These are phyloP conservation scores for Poecilia gillii DNA, from an alignment of 2,797 vertebrate genomes.

Conservation along the genomic window DNA sequence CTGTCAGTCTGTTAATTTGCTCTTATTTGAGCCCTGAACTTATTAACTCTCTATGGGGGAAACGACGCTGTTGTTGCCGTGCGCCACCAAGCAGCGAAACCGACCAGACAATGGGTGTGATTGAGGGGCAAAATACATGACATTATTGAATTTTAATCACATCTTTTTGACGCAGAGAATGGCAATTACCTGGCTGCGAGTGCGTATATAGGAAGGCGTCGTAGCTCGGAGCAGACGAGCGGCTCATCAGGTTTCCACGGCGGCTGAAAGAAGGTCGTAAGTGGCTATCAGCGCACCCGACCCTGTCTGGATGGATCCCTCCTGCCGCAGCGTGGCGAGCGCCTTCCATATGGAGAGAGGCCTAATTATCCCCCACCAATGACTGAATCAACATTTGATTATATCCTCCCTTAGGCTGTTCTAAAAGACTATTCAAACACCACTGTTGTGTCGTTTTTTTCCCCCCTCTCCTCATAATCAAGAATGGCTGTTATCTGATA, in stretches of 20 bases:
- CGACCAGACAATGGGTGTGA: constrained; percentile 83
- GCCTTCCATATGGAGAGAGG: constrained; percentile 77
- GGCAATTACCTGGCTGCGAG: constrained; percentile 76
- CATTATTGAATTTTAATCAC: constrained; percentile 83
- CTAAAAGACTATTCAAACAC: constrained; percentile 73
- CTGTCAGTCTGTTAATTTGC: constrained; percentile 59
- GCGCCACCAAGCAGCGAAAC: constrained; percentile 65
- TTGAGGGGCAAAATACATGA: constrained; percentile 77
- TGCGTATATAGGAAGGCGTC: constrained; percentile 52
- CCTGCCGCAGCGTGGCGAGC: constrained; percentile 70
- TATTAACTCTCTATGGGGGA: constrained; percentile 65
- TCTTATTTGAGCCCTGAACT: constrained; percentile 67
- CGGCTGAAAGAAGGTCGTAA: constrained; percentile 79
- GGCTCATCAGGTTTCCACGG: constrained; percentile 80
- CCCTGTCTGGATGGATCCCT: constrained; percentile 78
- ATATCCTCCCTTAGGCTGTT: constrained; percentile 72
- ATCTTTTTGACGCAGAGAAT: constrained; percentile 71
- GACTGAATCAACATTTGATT: constrained; percentile 86
- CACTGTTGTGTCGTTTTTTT: constrained; percentile 66
- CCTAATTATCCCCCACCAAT: constrained; percentile 82
- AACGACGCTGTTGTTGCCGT: constrained; percentile 63
- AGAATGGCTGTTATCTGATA: constrained; percentile 79
- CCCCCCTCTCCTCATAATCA: constrained; percentile 70
- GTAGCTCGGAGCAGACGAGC: constrained; percentile 56
- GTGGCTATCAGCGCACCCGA: constrained; percentile 81